These are phyloP conservation scores for Mesochorus sp. DNA, from an alignment of 2,888 invertebrate species.

Conservation along the genomic window DNA sequence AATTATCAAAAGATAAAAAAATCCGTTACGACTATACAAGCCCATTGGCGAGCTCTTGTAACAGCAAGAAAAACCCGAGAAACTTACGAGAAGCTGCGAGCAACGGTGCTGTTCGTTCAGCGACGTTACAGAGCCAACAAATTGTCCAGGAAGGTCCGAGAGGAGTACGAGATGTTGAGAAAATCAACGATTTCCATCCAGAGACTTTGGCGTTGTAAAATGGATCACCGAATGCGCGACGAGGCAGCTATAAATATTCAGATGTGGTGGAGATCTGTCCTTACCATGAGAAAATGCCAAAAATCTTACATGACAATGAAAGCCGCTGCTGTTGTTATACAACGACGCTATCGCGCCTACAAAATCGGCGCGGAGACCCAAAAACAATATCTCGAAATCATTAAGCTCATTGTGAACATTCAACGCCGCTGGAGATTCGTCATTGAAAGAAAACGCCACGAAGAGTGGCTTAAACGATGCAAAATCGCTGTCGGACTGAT, in stretches of 20 bases:
- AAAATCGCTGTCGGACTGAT: constrained; percentile 62
- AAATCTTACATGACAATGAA: constrained; percentile 17
- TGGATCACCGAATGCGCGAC: constrained; percentile 62
- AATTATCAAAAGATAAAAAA: constrained; percentile 53
- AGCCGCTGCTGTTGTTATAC: constrained; percentile 77
- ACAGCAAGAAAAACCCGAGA: constrained; percentile 76
- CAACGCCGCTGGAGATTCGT: constrained; percentile 65
- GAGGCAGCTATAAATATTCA: constrained; percentile 73
- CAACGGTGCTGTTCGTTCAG: constrained; percentile 64
- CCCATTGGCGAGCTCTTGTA: constrained; percentile 78
- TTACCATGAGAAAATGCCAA: constrained; percentile 54
- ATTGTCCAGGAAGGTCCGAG: constrained; percentile 43
- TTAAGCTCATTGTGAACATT: constrained; percentile 56
- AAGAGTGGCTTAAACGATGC: constrained; percentile 38
- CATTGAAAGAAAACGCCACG: constrained; percentile 34
- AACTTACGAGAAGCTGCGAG: constrained; percentile 66
- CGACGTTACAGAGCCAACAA: constrained; percentile 58
- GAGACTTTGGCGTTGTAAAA: constrained; percentile 77
- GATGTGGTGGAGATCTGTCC: constrained; percentile 67
- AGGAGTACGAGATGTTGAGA: constrained; percentile 71
- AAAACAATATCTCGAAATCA: constrained; percentile 68
- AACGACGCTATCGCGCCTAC: constrained; percentile 81
- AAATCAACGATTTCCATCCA: constrained; percentile 79
- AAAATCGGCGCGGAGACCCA: constrained; percentile 75
- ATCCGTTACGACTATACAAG: constrained; percentile 80